Evolutionary conservation across 2,888 invertebrate genomes (phyloP).

Genomic region (Leptinotarsa juncta): DNA sequence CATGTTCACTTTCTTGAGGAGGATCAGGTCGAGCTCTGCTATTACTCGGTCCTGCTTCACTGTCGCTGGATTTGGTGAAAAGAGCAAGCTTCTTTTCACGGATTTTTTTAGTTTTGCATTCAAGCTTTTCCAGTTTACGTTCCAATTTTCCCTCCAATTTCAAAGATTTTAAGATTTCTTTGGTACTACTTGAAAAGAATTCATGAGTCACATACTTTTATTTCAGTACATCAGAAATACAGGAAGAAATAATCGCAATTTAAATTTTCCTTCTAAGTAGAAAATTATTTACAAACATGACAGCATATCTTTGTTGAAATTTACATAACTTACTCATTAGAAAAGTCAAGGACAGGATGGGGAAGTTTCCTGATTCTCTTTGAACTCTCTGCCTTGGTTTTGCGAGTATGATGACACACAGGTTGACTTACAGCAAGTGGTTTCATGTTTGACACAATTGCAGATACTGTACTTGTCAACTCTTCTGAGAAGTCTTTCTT

Average conservation of each 20-base stretch:
- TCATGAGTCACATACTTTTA: neutral
- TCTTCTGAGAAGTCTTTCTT: conserved; percentile 60
- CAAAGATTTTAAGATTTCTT: conserved; percentile 48
- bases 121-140: conserved; percentile 64
- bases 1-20: conserved; percentile 19
- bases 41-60: conserved; percentile 41
- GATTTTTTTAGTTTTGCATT: conserved; percentile 63
- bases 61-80: conserved; percentile 53
- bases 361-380: conserved; percentile 53
- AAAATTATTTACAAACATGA: neutral
- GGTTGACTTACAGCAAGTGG: conserved; percentile 42
- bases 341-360: conserved; percentile 43
- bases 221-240: neutral
- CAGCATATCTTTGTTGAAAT: neutral
- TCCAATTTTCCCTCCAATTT: conserved; percentile 61
- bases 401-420: conserved; percentile 49
- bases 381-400: conserved; percentile 52
- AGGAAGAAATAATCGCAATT: neutral
- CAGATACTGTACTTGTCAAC: conserved; percentile 54
- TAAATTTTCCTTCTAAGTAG: neutral
- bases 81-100: conserved; percentile 62
- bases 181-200: conserved; percentile 25
- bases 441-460: conserved; percentile 47
- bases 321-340: conserved; percentile 48
- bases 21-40: conserved; percentile 20